Percentiles rank a stretch among this genome's conserved stretches.
These are phyloP conservation scores for Datnioides undecimradiatus DNA, from an alignment of 2,113 vertebrate genomes.

Conservation along the genomic window DNA sequence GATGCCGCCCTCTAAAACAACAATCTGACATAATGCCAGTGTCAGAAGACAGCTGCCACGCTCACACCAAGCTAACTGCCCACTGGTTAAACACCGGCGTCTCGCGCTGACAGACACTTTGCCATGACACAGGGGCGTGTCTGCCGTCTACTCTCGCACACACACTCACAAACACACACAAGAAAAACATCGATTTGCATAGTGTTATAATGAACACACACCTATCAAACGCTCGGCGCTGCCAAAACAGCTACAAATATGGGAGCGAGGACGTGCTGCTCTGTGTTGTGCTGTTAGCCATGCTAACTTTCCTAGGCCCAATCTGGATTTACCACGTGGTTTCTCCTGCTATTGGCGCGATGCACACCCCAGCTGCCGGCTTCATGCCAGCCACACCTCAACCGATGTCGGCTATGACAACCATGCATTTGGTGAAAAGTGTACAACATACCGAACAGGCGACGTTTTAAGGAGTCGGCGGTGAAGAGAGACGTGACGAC, in stretches of 20 bases:
- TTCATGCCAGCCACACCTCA: conserved; percentile 70
- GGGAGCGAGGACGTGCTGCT: background rate
- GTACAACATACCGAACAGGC: background rate
- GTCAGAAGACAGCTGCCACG: background rate
- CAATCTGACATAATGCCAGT: background rate
- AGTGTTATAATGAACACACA: background rate
- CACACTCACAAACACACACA: background rate
- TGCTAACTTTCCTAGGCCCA: conserved; percentile 73
- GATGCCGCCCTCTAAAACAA: background rate
- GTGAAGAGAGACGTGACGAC: background rate
- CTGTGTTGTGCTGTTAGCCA: conserved; percentile 61
- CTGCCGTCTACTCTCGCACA: conserved; percentile 6
- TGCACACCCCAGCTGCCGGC: conserved; percentile 59
- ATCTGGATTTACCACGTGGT: conserved; percentile 78
- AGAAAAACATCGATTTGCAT: background rate
- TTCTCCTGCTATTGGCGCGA: conserved; percentile 67
- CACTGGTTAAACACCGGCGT: conserved; percentile 6
- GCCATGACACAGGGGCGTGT: conserved; percentile 69
- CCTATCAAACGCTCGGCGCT: background rate
- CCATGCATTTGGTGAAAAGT: background rate
- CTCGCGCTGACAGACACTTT: conserved; percentile 14
- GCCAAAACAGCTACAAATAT: background rate
- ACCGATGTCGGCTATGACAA: conserved; percentile 25
- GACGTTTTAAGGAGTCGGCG: no score
- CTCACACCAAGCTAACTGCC: background rate